Evolutionary conservation across 2,113 vertebrate genomes (phyloP).

Genomic region (Oryzias curvinotus): DNA sequence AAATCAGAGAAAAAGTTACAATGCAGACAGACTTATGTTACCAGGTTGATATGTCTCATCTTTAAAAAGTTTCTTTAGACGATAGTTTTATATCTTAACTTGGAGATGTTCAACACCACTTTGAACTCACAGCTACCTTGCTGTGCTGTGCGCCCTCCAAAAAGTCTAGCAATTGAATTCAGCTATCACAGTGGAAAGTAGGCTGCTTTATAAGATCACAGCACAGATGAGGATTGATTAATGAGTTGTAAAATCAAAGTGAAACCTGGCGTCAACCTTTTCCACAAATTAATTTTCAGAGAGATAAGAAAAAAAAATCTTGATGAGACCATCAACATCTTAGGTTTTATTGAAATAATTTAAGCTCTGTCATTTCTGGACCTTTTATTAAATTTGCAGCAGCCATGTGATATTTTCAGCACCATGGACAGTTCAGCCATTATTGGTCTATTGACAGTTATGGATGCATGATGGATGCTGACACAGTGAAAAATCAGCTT

Average conservation of each 20-base stretch:
- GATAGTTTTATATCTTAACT: not conserved
- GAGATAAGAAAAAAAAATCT: not conserved
- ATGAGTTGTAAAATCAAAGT: slow-evolving; percentile 9
- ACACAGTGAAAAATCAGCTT: slow-evolving; percentile 2
- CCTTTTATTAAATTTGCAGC: not conserved
- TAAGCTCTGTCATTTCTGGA: not conserved
- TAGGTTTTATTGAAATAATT: not conserved
- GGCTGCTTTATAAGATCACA: not conserved
- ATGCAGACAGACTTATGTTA: not conserved
- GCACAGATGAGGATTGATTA: not conserved
- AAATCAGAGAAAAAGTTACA: no score
- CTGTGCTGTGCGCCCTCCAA: not conserved
- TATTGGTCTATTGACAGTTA: slow-evolving; percentile 56
- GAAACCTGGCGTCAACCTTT: not conserved
- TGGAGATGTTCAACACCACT: not conserved
- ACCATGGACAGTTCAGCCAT: slow-evolving; percentile 69
- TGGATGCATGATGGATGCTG: slow-evolving; percentile 37
- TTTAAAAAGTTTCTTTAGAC: not conserved
- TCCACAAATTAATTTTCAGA: not conserved
- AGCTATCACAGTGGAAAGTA: slow-evolving; percentile 2
- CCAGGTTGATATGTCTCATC: not conserved
- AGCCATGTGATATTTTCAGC: slow-evolving; percentile 60
- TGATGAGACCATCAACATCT: not conserved
- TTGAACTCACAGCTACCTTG: not conserved
- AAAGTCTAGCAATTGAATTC: not conserved